Evolutionary conservation across 2,797 vertebrate species (phyloP), one percentile per base, ranked within the genome.

Genomic region (Betta splendens): DNA sequence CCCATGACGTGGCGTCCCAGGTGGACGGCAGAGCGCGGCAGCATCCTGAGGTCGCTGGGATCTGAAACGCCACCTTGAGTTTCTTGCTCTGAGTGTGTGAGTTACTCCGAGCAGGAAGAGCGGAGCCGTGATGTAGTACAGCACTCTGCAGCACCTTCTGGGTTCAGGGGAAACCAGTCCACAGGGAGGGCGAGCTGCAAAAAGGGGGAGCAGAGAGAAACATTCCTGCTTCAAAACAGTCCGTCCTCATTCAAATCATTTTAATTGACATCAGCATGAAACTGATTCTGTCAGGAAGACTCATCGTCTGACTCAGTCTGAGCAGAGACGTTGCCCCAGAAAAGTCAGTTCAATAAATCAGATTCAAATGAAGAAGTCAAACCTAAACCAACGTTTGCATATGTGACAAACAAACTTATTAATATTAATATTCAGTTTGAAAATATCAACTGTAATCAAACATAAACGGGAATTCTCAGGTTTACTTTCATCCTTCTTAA

Each of bases 1-100:
- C 94, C 96, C 94, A 95, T 96, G 69, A 94, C 94, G 2, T 93
- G 86, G 95, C 92, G 85, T n/a, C 94, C 92, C 26, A 98, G 72
- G 5, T 94, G 93, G 9, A 95, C 69, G n/a, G 93, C 80, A 0
- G 92, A 87, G 5, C 87, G 78, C 0, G 95, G 94, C 20, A 94
- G 83, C 0, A 89, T 90, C 40, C 92, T 92, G 5, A 93, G 90
- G 50, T 94, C 95, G 9, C 5, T n/a, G 1, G 17, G n/a, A 55
- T 2, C 0, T 1, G 22, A 0, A 32, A 9, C 5, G 3, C 17
- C 1, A 0, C 2, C 11, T 0, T 5, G 9, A 8, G 17, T 5
- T 25, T 20, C 0, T 11, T 3, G 5, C 16, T 9, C 23, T 8
- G n/a, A 1, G 1, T 0, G 9, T 21, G 3, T 10, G 5, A 1